phyloP scores from a whole-genome alignment of 2,888 invertebrate species.

The Dione vanillae region DNA sequence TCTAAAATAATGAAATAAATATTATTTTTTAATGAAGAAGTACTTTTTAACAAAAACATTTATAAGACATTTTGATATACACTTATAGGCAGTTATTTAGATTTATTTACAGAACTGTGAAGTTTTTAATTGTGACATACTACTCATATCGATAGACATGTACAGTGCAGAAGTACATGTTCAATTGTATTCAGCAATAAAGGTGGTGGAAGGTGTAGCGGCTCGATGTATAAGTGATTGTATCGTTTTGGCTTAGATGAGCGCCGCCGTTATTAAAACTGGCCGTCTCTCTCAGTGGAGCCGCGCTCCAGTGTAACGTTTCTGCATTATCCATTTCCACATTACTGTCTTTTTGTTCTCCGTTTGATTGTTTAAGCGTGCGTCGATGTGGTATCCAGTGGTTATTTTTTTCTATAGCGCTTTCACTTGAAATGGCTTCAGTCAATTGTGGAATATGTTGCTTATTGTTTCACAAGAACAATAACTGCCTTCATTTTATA shows the following conservation, averaged over 20 bases:
- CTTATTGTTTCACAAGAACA: constrained; percentile 82
- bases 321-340: constrained; percentile 81
- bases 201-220: constrained; percentile 10
- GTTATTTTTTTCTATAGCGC: constrained; percentile 75
- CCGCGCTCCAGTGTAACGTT: constrained; percentile 54
- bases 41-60: too few relatives aligned
- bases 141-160: not conserved
- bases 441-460: constrained; percentile 82
- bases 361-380: constrained; percentile 83
- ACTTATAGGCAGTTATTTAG: too few relatives aligned
- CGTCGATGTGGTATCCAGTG: constrained; percentile 81
- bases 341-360: constrained; percentile 82
- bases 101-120: too few relatives aligned
- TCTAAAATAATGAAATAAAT: too few relatives aligned
- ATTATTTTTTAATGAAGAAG: too few relatives aligned
- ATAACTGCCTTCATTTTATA: constrained; percentile 80
- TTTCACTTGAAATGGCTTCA: constrained; percentile 80
- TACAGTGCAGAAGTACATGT: not conserved
- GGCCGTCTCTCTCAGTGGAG: constrained; percentile 48
- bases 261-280: constrained; percentile 29
- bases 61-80: too few relatives aligned
- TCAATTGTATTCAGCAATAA: not conserved
- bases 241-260: constrained; percentile 18
- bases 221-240: constrained; percentile 8
- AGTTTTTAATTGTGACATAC: too few relatives aligned